Evolutionary conservation across 2,113 vertebrate genomes (phyloP).

Genomic region (Nerophis lumbriciformis): DNA sequence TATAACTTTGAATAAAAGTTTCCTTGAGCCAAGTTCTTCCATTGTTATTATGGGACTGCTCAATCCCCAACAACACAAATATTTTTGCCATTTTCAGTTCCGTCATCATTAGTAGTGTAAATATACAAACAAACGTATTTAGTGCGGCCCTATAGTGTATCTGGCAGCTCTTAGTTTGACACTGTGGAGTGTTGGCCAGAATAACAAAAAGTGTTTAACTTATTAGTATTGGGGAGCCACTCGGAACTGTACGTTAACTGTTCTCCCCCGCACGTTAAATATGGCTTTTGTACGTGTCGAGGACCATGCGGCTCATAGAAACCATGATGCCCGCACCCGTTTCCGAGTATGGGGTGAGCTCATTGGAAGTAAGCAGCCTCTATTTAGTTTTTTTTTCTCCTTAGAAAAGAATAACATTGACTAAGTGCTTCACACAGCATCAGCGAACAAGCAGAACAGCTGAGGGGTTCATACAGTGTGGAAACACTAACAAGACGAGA

Average conservation of each 20-base stretch:
- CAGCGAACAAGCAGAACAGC: not conserved
- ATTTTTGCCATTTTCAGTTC: not conserved
- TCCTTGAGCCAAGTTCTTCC: not conserved
- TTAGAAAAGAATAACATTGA: slow-evolving; percentile 6
- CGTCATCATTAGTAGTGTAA: not conserved
- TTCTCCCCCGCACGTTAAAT: slow-evolving; percentile 25
- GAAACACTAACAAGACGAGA: slow-evolving; percentile 1
- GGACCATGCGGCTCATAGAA: slow-evolving; percentile 6
- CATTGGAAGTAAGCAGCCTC: not conserved
- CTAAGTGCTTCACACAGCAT: slow-evolving; percentile 4
- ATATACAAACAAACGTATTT: not conserved
- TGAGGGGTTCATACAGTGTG: not conserved
- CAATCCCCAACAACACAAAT: not conserved
- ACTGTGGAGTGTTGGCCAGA: slow-evolving; percentile 23
- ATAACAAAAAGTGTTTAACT: slow-evolving; percentile 16
- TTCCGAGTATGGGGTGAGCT: slow-evolving; percentile 10
- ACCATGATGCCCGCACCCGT: slow-evolving; percentile 2
- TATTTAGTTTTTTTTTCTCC: not conserved
- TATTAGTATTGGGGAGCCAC: slow-evolving; percentile 14
- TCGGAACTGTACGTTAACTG: slow-evolving; percentile 25
- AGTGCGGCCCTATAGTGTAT: slow-evolving; percentile 1
- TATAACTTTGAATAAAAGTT: not conserved
- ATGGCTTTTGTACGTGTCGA: slow-evolving; percentile 16
- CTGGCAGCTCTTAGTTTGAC: slow-evolving; percentile 18
- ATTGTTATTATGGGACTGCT: not conserved